Evolutionary conservation across 2,113 vertebrate genomes (phyloP).

Genomic region (Oplegnathus fasciatus): DNA sequence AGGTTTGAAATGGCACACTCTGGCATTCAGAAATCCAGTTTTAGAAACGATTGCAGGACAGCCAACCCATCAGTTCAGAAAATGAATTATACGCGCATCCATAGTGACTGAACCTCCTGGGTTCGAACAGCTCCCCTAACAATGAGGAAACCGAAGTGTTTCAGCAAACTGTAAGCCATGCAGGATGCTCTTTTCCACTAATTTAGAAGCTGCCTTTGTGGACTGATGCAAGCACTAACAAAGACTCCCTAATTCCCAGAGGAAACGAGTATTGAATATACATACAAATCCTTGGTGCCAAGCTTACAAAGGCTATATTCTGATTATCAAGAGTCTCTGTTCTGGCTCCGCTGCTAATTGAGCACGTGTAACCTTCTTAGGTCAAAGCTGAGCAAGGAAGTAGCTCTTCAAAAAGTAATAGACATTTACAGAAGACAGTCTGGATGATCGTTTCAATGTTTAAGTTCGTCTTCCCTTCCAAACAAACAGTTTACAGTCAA

Average conservation of each 20-base stretch:
- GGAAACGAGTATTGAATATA: slow-evolving; percentile 61
- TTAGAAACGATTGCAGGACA: background rate
- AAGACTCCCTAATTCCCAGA: slow-evolving; percentile 46
- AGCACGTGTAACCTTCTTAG: slow-evolving; percentile 37
- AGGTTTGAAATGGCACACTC: background rate
- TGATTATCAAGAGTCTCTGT: slow-evolving; percentile 40
- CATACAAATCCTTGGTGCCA: slow-evolving; percentile 37
- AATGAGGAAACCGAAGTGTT: slow-evolving; percentile 26
- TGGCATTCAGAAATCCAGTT: background rate
- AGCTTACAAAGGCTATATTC: slow-evolving; percentile 61
- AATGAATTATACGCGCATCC: background rate
- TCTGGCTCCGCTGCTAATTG: slow-evolving; percentile 44
- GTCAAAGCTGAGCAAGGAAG: slow-evolving; percentile 25
- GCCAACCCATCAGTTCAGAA: background rate
- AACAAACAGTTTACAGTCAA: background rate
- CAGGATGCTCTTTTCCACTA: slow-evolving; percentile 32
- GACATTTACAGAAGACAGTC: background rate
- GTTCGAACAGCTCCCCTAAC: slow-evolving; percentile 27
- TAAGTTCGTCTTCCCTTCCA: background rate
- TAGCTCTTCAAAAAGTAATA: slow-evolving; percentile 5
- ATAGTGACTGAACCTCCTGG: slow-evolving; percentile 5
- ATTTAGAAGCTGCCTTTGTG: slow-evolving; percentile 45
- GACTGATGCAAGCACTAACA: slow-evolving; percentile 53
- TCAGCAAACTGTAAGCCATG: slow-evolving; percentile 36
- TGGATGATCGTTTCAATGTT: background rate